Conservation (phyloP, 1,140 invertebrate species). For the Ganaspis sp. region DNA sequence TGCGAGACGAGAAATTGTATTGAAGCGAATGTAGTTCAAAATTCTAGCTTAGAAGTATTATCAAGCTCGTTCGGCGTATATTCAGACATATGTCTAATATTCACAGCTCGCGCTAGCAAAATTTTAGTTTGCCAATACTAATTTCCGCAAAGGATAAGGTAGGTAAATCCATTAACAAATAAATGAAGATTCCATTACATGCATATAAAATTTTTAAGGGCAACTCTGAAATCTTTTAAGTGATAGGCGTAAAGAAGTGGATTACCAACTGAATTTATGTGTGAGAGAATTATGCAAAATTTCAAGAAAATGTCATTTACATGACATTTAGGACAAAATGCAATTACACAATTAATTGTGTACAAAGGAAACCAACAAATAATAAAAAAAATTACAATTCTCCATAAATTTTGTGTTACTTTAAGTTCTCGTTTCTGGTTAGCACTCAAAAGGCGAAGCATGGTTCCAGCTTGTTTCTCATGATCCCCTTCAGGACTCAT, state of each 20-base stretch:
- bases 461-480: conserved; percentile 76
- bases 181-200: no score
- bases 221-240: conserved; percentile 78
- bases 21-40: no score
- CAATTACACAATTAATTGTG: conserved; percentile 92
- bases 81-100: no score
- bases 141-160: no score
- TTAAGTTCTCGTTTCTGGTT: conserved; percentile 91
- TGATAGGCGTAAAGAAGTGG: conserved; percentile 93
- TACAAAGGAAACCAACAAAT: conserved; percentile 95
- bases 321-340: conserved; percentile 83
- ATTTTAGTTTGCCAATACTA: no score
- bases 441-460: conserved; percentile 86
- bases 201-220: background rate
- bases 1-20: no score
- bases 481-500: conserved; percentile 75
- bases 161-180: no score
- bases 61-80: no score
- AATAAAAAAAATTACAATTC: conserved; percentile 94
- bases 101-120: no score
- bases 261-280: conserved; percentile 92
- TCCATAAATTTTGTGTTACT: conserved; percentile 92
- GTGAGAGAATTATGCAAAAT: conserved; percentile 91
- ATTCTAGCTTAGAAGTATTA: no score
- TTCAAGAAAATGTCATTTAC: conserved; percentile 84